Base-by-base conservation (phyloP, 2,113 vertebrate genomes). In the Serinus canaria region DNA sequence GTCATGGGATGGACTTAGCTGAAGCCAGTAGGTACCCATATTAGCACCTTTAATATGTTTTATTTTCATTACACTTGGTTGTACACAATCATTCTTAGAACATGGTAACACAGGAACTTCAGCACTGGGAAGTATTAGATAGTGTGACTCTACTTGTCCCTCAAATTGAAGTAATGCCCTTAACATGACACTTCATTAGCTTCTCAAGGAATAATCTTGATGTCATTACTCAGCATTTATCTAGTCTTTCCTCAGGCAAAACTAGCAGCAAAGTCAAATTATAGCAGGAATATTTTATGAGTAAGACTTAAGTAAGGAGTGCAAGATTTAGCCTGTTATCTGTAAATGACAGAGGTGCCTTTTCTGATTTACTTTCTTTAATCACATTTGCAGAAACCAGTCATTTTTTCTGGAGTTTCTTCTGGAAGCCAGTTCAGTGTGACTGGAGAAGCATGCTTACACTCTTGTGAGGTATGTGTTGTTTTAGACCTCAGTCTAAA, bases 391-490 rank as follows among this genome's bases (percentile, higher is more conserved):
- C 44, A 73, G 30, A 73, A 76, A 50, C 5, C 15, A 81, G 27
- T 11, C 12, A 5, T 18, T 60, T 60, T 68, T 86, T 22, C 24
- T 33, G 46, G 20, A 55, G 33, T 73, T 88, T 83, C 80, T 58
- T 58, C n/a, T 50, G 80, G 55, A 80, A 73, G 31, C 12, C 31
- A 60, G 49, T 52, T 76, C 30, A 30, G 33, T 18, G 25, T 67
- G 39, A 72, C 27, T 76, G 23, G 20, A 59, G 23, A 50, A 14
- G 12, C 13, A 53, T n/a, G 18, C 9, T 84, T 74, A 53, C 2
- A 14, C 0, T 7, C 10, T 21, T 86, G 17, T n/a, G 33, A 63
- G 0, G 0, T 50, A 60, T 5, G 28, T 66, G 37, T 0, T 69
- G 23, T 4, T 92, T 82, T 37, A 82, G 46, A 66, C 3, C 16